Conservation (phyloP, 2,797 vertebrate species). For the Apogon hyalosoma region DNA sequence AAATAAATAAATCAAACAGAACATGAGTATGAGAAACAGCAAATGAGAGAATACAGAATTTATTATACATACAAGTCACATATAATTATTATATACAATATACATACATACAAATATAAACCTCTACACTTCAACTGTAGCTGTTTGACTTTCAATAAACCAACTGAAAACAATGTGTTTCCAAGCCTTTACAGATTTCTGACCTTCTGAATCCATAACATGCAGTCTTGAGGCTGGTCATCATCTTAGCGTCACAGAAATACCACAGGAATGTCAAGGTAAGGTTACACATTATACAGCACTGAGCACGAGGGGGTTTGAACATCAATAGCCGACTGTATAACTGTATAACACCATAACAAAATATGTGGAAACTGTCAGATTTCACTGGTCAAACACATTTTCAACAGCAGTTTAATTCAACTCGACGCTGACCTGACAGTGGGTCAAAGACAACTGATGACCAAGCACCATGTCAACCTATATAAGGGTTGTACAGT, state of each 20-base stretch:
- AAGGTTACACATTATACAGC: slow-evolving; percentile 18
- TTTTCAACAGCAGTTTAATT: slow-evolving; percentile 1
- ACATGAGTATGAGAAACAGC: background rate
- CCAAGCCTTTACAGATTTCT: slow-evolving; percentile 17
- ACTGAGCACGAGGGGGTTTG: slow-evolving; percentile 7
- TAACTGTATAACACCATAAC: background rate
- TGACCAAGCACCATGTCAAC: background rate
- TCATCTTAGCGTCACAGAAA: slow-evolving; percentile 39
- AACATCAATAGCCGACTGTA: slow-evolving; percentile 9
- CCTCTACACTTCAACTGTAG: slow-evolving; percentile 20
- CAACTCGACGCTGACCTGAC: slow-evolving; percentile 2
- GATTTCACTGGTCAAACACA: background rate
- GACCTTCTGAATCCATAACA: slow-evolving; percentile 43
- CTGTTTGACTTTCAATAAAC: slow-evolving; percentile 23
- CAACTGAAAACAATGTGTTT: slow-evolving; percentile 11
- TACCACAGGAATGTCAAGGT: slow-evolving; percentile 52
- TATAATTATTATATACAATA: slow-evolving; percentile 62
- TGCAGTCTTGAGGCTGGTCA: slow-evolving; percentile 63
- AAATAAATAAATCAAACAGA: background rate
- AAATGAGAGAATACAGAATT: slow-evolving; percentile 56
- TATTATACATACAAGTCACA: slow-evolving; percentile 59
- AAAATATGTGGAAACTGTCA: background rate
- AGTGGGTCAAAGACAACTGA: background rate
- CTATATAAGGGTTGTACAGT: background rate
- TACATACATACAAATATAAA: slow-evolving; percentile 67